Conservation (phyloP, 2,113 vertebrate species). For the Bombycilla garrulus region DNA sequence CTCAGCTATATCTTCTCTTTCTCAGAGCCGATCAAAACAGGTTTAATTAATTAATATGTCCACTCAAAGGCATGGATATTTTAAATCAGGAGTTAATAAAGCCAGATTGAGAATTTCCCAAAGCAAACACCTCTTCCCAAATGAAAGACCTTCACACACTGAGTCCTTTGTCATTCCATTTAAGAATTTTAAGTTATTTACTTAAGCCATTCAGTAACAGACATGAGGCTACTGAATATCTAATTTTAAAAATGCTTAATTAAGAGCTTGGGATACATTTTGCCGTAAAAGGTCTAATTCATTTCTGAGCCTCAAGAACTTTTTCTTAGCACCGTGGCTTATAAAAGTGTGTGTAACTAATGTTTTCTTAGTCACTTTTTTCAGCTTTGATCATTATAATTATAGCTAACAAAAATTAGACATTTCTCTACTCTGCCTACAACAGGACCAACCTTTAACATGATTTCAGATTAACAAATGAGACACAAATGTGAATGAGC, state of each 20-base stretch:
- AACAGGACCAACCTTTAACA: not conserved
- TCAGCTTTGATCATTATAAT: conserved; percentile 40
- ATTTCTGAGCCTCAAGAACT: not conserved
- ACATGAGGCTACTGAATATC: not conserved
- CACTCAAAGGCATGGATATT: not conserved
- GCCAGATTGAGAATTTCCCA: not conserved
- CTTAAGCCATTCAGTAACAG: not conserved
- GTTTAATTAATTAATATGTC: not conserved
- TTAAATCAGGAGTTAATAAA: not conserved
- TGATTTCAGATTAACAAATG: conserved; percentile 10
- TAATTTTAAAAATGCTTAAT: not conserved
- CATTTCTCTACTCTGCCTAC: conserved; percentile 23
- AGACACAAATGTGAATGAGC: not conserved
- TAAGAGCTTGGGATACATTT: not conserved
- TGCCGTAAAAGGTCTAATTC: not conserved
- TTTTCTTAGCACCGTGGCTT: conserved; percentile 24
- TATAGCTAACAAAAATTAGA: conserved; percentile 29
- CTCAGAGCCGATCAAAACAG: not conserved
- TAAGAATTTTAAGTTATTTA: not conserved
- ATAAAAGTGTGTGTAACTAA: not conserved
- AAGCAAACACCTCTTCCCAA: not conserved
- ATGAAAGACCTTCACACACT: not conserved
- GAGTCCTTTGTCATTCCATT: not conserved
- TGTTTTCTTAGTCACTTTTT: not conserved
- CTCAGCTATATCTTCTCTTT: not conserved